These are phyloP conservation scores for Ctenodactylus gundi DNA, from an alignment of 2,113 vertebrate genomes.

Conservation along the genomic window DNA sequence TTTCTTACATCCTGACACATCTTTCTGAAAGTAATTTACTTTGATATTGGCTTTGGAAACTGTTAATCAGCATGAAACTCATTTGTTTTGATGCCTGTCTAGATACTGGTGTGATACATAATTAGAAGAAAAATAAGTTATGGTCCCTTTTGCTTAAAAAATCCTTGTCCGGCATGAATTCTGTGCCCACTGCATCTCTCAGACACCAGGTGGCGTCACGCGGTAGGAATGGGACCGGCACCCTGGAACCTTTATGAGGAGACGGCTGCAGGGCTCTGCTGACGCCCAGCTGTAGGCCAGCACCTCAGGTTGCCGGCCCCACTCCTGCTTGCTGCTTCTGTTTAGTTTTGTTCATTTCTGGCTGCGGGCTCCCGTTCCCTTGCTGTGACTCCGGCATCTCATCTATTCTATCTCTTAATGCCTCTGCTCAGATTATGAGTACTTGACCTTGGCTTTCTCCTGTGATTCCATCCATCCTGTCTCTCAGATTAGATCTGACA, in stretches of 20 bases:
- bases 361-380: neutral
- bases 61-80: conserved; percentile 14
- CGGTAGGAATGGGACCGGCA: neutral
- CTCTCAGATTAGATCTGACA: neutral
- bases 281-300: neutral
- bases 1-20: conserved; percentile 40
- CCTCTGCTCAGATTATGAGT: neutral
- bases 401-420: neutral
- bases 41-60: conserved; percentile 49
- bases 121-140: neutral
- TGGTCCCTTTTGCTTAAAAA: neutral
- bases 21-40: conserved; percentile 53
- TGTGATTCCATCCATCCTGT: neutral
- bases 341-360: neutral
- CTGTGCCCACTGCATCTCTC: neutral
- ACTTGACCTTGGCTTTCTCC: neutral
- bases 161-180: neutral
- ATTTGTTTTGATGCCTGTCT: conserved; percentile 51
- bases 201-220: conserved; percentile 57
- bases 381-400: neutral
- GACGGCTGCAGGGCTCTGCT: neutral
- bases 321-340: neutral
- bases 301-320: too few relatives aligned
- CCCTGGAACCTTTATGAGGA: neutral
- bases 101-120: conserved; percentile 4